phyloP scores from a whole-genome alignment of 2,888 invertebrate genomes.

The Andrena minutula region DNA sequence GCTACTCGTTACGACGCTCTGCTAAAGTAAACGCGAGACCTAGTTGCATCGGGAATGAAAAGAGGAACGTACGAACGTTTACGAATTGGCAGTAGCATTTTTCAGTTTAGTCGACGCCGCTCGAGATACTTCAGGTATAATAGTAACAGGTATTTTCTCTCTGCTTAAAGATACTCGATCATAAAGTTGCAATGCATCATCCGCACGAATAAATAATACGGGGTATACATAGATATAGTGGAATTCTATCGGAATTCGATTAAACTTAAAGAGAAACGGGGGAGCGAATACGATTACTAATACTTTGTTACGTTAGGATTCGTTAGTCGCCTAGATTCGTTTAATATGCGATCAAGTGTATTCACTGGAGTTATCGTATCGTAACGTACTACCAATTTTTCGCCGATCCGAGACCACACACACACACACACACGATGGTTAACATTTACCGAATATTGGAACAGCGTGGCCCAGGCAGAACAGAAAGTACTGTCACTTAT shows the following conservation, averaged over 20 bases:
- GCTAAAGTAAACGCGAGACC: slow-evolving; percentile 52
- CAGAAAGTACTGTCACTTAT: slow-evolving; percentile 42
- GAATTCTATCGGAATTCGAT: slow-evolving; percentile 23
- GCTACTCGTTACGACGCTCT: slow-evolving; percentile 49
- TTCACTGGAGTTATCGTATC: slow-evolving; percentile 24
- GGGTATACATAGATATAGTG: slow-evolving; percentile 32
- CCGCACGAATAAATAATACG: slow-evolving; percentile 39
- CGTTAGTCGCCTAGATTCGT: slow-evolving; percentile 26
- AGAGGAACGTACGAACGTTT: slow-evolving; percentile 58
- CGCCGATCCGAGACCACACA: slow-evolving; percentile 26
- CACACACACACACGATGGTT: slow-evolving; percentile 41
- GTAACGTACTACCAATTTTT: slow-evolving; percentile 22
- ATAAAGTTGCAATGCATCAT: slow-evolving; percentile 18
- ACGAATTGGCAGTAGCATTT: slow-evolving; percentile 70
- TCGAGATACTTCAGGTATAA: slow-evolving; percentile 26
- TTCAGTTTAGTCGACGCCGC: slow-evolving; percentile 55
- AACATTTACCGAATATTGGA: slow-evolving; percentile 56
- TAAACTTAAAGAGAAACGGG: slow-evolving; percentile 36
- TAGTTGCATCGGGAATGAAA: slow-evolving; percentile 67
- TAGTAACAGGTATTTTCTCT: slow-evolving; percentile 22
- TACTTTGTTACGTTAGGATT: slow-evolving; percentile 50
- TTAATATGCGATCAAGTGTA: slow-evolving; percentile 24
- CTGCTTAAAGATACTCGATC: slow-evolving; percentile 3
- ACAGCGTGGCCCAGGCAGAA: slow-evolving; percentile 60
- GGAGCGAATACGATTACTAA: slow-evolving; percentile 42